Conservation (phyloP, 2,888 invertebrate genomes). For the Piscicola geometra region DNA sequence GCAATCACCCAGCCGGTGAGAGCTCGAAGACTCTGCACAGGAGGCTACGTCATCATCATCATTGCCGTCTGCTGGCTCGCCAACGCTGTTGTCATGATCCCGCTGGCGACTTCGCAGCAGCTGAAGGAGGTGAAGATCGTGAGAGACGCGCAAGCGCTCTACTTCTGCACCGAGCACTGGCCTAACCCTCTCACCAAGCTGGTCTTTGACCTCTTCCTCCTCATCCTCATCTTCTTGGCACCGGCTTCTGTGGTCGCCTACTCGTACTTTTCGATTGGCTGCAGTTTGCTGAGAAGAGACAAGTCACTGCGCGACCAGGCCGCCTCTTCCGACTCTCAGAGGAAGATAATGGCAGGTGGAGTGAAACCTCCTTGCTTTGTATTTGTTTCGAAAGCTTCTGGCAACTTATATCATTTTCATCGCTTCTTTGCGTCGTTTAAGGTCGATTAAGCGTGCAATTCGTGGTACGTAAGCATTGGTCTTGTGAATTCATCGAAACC, state of each 20-base stretch:
- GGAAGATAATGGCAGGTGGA: conserved; percentile 29
- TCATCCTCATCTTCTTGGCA: conserved; percentile 70
- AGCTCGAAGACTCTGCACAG: conserved; percentile 68
- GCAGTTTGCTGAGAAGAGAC: conserved; percentile 56
- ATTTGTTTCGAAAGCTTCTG: too few relatives aligned
- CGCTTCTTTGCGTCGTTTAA: too few relatives aligned
- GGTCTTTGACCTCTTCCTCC: conserved; percentile 67
- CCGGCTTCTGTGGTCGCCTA: conserved; percentile 62
- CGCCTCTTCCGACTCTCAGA: conserved; percentile 40
- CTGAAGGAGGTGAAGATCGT: not conserved
- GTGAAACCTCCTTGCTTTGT: too few relatives aligned
- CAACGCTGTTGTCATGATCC: conserved; percentile 66
- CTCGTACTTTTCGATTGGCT: conserved; percentile 56
- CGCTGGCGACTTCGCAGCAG: conserved; percentile 55
- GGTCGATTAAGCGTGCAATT: too few relatives aligned
- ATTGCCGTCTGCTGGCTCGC: conserved; percentile 63
- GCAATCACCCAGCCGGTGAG: conserved; percentile 73
- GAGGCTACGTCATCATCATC: conserved; percentile 28
- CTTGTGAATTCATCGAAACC: too few relatives aligned
- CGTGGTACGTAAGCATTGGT: too few relatives aligned
- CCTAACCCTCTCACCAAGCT: conserved; percentile 52
- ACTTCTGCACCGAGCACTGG: conserved; percentile 43
- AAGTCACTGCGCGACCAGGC: conserved; percentile 46
- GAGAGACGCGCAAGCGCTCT: conserved; percentile 29
- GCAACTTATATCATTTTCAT: too few relatives aligned